Evolutionary conservation across 2,888 invertebrate species (phyloP).

Genomic region (Conistra vaccinii): DNA sequence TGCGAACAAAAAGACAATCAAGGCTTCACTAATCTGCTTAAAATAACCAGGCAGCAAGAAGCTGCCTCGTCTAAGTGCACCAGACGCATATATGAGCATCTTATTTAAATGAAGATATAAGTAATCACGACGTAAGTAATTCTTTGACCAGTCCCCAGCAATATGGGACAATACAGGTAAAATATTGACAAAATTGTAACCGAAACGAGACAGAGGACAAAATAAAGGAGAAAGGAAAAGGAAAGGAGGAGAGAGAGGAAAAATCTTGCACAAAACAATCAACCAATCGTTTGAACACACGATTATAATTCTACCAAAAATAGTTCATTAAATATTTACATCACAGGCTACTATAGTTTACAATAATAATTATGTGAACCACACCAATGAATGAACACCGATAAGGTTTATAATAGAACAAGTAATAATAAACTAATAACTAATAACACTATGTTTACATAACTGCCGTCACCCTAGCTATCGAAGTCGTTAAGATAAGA

Average conservation of each 20-base stretch:
- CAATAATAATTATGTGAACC: constrained; percentile 43
- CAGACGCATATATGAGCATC: no score
- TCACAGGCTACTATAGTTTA: constrained; percentile 37
- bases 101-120: neutral
- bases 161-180: no score
- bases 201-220: no score
- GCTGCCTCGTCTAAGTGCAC: no score
- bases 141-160: neutral
- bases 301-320: constrained; percentile 35
- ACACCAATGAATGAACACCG: constrained; percentile 62
- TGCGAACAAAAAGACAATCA: neutral
- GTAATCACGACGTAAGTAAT: neutral
- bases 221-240: no score
- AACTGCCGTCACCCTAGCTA: constrained; percentile 62
- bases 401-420: constrained; percentile 64
- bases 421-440: constrained; percentile 55
- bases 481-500: constrained; percentile 64
- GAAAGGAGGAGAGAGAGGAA: no score
- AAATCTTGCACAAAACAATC: neutral
- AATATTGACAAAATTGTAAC: no score
- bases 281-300: neutral
- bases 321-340: constrained; percentile 22
- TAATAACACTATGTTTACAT: constrained; percentile 64
- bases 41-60: no score
- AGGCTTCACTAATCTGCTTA: neutral